A percentile compares a stretch with the other conserved stretches of the same genome.
These are phyloP conservation scores for Epiblema foenella DNA, from an alignment of 2,888 invertebrate genomes.

Conservation along the genomic window DNA sequence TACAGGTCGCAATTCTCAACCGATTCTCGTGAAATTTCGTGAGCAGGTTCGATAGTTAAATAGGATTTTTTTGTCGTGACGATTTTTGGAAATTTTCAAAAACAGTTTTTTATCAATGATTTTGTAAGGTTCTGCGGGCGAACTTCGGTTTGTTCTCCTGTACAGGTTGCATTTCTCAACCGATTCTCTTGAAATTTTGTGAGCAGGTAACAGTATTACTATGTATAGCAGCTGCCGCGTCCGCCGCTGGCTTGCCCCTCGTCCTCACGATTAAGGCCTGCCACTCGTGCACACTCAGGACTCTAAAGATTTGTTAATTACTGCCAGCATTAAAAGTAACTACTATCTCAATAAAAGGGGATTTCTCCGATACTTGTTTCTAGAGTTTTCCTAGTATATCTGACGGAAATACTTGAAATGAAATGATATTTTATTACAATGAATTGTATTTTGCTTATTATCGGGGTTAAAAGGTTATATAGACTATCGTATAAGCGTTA, in stretches of 20 bases:
- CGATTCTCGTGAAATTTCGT: too few relatives aligned
- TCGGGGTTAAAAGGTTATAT: neutral
- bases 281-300: constrained; percentile 71
- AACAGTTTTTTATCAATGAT: too few relatives aligned
- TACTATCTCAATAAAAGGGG: constrained; percentile 66
- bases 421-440: too few relatives aligned
- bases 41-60: too few relatives aligned
- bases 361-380: constrained; percentile 50
- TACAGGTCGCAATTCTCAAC: too few relatives aligned
- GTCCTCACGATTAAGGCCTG: constrained; percentile 66
- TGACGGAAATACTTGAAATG: constrained; percentile 7
- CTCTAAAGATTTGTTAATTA: constrained; percentile 81
- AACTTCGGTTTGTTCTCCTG: too few relatives aligned
- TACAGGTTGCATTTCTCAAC: too few relatives aligned
- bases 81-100: too few relatives aligned
- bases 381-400: constrained; percentile 25
- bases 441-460: neutral
- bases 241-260: constrained; percentile 50
- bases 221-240: constrained; percentile 30
- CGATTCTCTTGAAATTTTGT: too few relatives aligned
- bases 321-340: constrained; percentile 80
- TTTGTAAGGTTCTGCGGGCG: too few relatives aligned
- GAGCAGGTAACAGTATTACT: neutral
- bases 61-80: too few relatives aligned
- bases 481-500: too few relatives aligned